Conservation (phyloP, 2,113 vertebrate species). For the Gyps fulvus region DNA sequence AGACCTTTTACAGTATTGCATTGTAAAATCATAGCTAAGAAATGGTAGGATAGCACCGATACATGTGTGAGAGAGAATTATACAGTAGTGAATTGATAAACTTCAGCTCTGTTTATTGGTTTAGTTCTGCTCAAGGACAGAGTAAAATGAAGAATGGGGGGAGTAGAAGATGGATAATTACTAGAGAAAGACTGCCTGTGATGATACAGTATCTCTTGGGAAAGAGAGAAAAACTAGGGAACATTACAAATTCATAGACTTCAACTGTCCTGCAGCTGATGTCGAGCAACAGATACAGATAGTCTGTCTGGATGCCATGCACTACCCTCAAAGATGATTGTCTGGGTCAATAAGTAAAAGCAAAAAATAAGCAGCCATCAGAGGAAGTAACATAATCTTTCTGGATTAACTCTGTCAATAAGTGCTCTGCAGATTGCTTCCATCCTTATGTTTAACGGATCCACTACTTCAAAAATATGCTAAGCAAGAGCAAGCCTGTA, state of each 20-base stretch:
- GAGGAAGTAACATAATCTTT: background rate
- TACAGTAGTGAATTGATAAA: background rate
- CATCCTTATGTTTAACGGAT: background rate
- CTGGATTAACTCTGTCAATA: background rate
- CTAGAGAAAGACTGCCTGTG: background rate
- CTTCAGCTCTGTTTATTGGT: background rate
- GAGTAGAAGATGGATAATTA: background rate
- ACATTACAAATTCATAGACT: background rate
- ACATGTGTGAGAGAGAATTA: background rate
- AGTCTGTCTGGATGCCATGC: background rate
- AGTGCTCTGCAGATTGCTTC: background rate
- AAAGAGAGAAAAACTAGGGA: background rate
- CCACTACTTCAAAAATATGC: background rate
- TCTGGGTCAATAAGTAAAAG: background rate
- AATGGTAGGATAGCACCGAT: background rate
- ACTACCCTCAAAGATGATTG: background rate
- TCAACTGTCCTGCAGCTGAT: background rate
- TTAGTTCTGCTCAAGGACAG: background rate
- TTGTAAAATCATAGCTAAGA: background rate
- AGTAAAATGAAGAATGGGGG: background rate
- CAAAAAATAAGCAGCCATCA: background rate
- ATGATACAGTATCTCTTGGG: rapidly evolving
- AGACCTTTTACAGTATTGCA: background rate
- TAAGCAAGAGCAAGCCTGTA: background rate
- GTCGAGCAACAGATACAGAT: background rate